Conservation (phyloP, 2,113 vertebrate genomes). For the Gracilinanus agilis region DNA sequence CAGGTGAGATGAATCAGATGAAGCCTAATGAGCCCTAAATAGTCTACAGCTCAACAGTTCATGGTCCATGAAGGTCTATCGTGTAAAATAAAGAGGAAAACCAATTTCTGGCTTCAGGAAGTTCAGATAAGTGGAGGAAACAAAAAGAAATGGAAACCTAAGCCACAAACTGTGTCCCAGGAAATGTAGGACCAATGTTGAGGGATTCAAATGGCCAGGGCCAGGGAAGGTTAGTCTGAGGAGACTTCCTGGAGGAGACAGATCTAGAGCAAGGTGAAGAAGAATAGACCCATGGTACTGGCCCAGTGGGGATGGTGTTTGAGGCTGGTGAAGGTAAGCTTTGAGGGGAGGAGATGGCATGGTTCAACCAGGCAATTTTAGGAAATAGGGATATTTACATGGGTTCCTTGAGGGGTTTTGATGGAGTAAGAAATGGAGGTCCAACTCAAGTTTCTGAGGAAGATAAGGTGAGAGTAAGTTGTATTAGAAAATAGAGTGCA, state of each 20-base stretch:
- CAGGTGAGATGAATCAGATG: slow-evolving; percentile 69
- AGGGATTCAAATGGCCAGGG: neutral
- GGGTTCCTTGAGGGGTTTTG: neutral
- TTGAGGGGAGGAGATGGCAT: neutral
- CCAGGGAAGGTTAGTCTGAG: neutral
- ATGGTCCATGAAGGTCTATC: neutral
- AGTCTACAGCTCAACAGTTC: neutral
- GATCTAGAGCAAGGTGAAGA: neutral
- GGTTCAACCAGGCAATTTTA: neutral
- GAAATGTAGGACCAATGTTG: neutral
- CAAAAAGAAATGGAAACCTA: neutral
- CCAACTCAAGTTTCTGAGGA: slow-evolving; percentile 35
- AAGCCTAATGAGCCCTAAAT: neutral
- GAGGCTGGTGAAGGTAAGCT: neutral
- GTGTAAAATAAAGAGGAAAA: neutral
- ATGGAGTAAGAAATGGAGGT: slow-evolving; percentile 28
- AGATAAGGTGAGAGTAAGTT: slow-evolving; percentile 25
- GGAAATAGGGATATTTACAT: neutral
- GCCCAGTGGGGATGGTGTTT: neutral
- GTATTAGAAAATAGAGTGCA: slow-evolving; percentile 3
- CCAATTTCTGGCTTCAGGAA: neutral
- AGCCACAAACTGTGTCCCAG: neutral
- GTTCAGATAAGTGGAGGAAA: neutral
- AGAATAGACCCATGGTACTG: neutral
- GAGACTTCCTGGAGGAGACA: neutral